These are phyloP conservation scores for Sinohyriopsis cumingii DNA, from an alignment of 2,888 invertebrate species.

Conservation along the genomic window DNA sequence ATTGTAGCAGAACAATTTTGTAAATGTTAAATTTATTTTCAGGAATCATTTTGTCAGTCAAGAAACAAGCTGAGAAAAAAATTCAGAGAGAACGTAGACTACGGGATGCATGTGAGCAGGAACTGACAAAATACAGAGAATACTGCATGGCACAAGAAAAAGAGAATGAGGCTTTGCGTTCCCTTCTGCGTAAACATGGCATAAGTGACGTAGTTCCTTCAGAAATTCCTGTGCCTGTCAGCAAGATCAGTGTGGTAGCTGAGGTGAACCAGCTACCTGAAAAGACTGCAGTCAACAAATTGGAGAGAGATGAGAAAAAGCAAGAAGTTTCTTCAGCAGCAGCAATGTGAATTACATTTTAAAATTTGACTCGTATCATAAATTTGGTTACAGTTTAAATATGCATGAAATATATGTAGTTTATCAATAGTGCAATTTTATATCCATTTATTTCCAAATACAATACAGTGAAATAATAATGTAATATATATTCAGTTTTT, in stretches of 20 bases:
- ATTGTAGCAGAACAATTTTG: background rate
- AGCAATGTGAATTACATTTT: too few species aligned
- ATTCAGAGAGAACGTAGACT: slow-evolving; percentile 64
- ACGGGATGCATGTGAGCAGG: slow-evolving; percentile 68
- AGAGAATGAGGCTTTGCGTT: slow-evolving; percentile 68
- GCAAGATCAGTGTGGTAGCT: slow-evolving; percentile 62
- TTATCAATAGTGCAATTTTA: too few species aligned
- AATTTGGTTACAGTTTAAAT: too few species aligned
- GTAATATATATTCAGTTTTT: too few species aligned
- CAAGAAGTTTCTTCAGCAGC: too few species aligned
- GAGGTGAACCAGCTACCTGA: slow-evolving; percentile 59
- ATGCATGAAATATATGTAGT: too few species aligned
- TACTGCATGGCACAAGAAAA: slow-evolving; percentile 69
- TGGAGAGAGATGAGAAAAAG: too few species aligned
- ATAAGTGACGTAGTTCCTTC: slow-evolving; percentile 54
- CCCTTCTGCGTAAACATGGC: slow-evolving; percentile 67
- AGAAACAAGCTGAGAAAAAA: slow-evolving; percentile 69
- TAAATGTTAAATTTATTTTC: slow-evolving; percentile 15
- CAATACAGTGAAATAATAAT: too few species aligned
- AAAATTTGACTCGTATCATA: too few species aligned
- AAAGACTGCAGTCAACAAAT: slow-evolving; percentile 3
- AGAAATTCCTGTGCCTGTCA: slow-evolving; percentile 52
- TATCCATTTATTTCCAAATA: too few species aligned
- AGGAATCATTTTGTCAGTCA: slow-evolving; percentile 69
- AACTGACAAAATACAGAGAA: slow-evolving; percentile 69